Evolutionary conservation across 1,140 invertebrate genomes (phyloP), one percentile per base, ranked within the genome.

Genomic region (Bactericera cockerelli): DNA sequence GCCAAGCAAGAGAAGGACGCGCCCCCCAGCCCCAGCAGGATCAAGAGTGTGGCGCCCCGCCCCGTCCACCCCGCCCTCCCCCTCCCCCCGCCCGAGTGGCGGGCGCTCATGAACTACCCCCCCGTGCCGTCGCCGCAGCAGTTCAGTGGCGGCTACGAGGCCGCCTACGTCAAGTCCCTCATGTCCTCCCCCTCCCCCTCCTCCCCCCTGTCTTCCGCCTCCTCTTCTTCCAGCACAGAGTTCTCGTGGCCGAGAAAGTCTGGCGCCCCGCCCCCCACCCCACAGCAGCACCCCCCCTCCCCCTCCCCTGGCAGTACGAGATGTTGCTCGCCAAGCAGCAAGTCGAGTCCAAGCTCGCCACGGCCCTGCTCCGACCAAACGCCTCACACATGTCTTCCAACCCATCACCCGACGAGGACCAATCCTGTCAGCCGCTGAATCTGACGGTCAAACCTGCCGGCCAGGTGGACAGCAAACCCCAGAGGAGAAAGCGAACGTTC

Each of bases 381-480:
- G 24, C 39, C 13, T 13, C n/a, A 16, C 42, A 4, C 8, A 4
- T 49, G n/a, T 22, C 42, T 22, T 22, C 42, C 42, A 49, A 8
- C 19, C 21, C 33, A 8, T 13, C 26, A 36, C 57, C 38, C 13
- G 26, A 56, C 22, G 57, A 31, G 55, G 61, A 59, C 55, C 59
- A 63, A 56, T 59, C 63, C 2, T 74, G 77, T 56, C 77, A 82
- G 63, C 82, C 83, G 1, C 70, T 85, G 58, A 85, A 85, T 69
- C 71, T 84, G 59, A 80, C 81, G 8, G 73, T 74, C 14, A 79
- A 56, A 84, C 1, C 81, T 87, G 3, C n/a, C 3, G n/a, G 19
- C 22, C 28, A 31, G 13, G 28, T 31, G 4, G 28, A 31, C 4
- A 31, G 28, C 13, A 31, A 31, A 31, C 4, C 13, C 28, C 4